Evolutionary conservation across 2,797 vertebrate genomes (phyloP).

Genomic region (Clarias platycephalus): DNA sequence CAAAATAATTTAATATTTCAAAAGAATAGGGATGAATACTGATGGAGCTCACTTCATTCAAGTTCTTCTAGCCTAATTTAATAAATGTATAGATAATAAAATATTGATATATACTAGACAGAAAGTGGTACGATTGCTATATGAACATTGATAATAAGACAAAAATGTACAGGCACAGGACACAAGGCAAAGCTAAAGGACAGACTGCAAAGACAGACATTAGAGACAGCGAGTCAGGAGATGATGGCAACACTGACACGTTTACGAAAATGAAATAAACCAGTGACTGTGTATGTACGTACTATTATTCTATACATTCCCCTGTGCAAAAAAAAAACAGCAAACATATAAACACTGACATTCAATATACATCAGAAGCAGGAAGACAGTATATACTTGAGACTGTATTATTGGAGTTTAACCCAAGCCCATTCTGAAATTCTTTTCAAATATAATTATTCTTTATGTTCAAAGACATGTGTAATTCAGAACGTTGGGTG

Average conservation of each 20-base stretch:
- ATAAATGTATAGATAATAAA: not conserved
- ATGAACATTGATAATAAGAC: constrained; percentile 57
- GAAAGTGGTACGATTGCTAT: constrained; percentile 1
- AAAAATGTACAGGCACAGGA: constrained; percentile 43
- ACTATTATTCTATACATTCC: not conserved
- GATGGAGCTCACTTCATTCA: not conserved
- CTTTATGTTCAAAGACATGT: not conserved
- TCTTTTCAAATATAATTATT: not conserved
- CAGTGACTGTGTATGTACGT: not conserved
- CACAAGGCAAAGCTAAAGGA: constrained; percentile 41
- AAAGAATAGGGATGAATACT: not conserved
- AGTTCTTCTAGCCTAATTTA: not conserved
- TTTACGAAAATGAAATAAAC: constrained; percentile 30
- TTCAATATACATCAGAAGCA: constrained; percentile 16
- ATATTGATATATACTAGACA: not conserved
- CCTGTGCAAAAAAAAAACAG: not conserved
- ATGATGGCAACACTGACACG: constrained; percentile 40
- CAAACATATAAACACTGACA: constrained; percentile 9
- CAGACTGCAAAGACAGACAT: constrained; percentile 28
- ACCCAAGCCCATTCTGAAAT: not conserved
- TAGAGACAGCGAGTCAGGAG: constrained; percentile 56
- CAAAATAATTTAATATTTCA: not conserved
- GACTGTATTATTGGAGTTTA: not conserved
- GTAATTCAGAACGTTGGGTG: not conserved
- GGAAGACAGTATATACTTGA: not conserved